These are phyloP conservation scores for Neocrepidodera transversa DNA, from an alignment of 2,888 invertebrate genomes.

Conservation along the genomic window DNA sequence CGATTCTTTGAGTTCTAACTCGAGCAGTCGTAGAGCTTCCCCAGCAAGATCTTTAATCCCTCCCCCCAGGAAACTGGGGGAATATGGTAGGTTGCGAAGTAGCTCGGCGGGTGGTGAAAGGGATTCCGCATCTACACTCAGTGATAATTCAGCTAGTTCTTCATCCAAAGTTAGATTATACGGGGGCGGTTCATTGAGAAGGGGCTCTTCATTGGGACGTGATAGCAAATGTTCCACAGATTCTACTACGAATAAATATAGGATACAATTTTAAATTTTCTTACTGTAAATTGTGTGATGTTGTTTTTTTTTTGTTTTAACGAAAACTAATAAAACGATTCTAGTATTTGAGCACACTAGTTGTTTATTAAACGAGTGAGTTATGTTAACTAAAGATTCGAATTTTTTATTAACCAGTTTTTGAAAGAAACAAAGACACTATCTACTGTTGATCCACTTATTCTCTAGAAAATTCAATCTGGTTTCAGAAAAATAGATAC, in stretches of 20 bases:
- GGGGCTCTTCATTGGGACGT: constrained; percentile 67
- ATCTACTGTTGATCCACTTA: no score
- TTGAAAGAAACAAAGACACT: no score
- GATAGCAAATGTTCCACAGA: constrained; percentile 61
- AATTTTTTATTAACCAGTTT: no score
- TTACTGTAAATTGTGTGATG: no score
- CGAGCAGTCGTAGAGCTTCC: constrained; percentile 58
- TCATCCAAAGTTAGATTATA: constrained; percentile 64
- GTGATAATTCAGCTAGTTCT: constrained; percentile 65
- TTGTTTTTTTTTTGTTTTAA: no score
- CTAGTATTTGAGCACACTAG: no score
- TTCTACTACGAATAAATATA: constrained; percentile 72
- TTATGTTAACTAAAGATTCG: no score
- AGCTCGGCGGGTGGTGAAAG: constrained; percentile 61
- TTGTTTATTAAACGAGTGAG: no score
- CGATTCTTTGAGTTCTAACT: constrained; percentile 58
- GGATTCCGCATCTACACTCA: constrained; percentile 64
- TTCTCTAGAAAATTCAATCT: no score
- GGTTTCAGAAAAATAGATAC: no score
- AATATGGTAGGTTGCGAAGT: constrained; percentile 67
- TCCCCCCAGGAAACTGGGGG: constrained; percentile 65
- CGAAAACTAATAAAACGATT: no score
- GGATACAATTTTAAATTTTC: constrained; percentile 75
- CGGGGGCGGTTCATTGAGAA: constrained; percentile 60
- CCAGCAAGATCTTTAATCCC: constrained; percentile 64